These are phyloP conservation scores for Tethea ocularis DNA, from an alignment of 2,888 invertebrate genomes.

Conservation along the genomic window DNA sequence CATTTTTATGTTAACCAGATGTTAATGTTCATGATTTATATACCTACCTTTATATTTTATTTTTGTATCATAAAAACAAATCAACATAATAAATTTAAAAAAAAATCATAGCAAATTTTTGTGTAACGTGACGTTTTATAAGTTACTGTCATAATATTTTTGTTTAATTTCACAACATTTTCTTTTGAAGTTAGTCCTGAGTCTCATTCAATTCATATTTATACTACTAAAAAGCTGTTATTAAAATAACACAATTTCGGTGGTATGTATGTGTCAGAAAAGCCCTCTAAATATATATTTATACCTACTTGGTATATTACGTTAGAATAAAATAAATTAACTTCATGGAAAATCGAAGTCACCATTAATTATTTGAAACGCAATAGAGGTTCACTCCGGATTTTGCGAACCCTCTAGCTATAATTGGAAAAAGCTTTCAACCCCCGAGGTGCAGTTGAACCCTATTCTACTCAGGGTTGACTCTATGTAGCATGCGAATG, in stretches of 20 bases:
- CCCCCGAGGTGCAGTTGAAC: conserved; percentile 38
- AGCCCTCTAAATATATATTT: too few relatives aligned
- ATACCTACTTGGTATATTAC: too few relatives aligned
- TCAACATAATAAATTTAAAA: not conserved
- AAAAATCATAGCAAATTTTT: not conserved
- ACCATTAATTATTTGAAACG: not conserved
- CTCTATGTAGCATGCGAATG: conserved; percentile 57
- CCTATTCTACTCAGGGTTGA: conserved; percentile 37
- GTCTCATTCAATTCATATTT: not conserved
- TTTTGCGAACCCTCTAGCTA: conserved; percentile 20
- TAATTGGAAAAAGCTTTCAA: conserved; percentile 62
- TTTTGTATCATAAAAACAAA: not conserved
- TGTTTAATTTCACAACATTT: not conserved
- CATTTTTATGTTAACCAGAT: not conserved
- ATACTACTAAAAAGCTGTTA: not conserved
- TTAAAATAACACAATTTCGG: too few relatives aligned
- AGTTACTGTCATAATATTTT: conserved; percentile 1
- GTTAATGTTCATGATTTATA: not conserved
- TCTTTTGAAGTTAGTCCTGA: not conserved
- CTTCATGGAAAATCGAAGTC: not conserved
- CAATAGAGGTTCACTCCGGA: conserved; percentile 5
- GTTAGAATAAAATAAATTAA: not conserved
- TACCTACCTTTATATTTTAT: not conserved
- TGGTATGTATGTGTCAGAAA: too few relatives aligned
- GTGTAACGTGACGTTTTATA: not conserved